phyloP scores from a whole-genome alignment of 2,888 invertebrate species.

The Hydrotaea cyrtoneurina region DNA sequence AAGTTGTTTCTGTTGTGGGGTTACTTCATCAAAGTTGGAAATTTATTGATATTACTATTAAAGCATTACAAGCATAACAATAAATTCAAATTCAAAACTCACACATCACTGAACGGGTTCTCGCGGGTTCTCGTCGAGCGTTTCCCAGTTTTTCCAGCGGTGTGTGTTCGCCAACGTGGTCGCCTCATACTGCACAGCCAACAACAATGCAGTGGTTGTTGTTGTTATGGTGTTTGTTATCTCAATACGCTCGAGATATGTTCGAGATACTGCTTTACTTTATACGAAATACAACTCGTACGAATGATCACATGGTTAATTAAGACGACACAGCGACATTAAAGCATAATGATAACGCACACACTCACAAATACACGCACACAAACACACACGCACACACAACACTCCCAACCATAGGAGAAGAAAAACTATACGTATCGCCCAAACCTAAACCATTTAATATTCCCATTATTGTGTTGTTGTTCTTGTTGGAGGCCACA shows the following conservation, averaged over 20 bases:
- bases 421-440: constrained; percentile 28
- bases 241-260: constrained; percentile 19
- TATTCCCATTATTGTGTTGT: constrained; percentile 17
- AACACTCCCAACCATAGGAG: background rate
- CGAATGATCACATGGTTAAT: constrained; percentile 42
- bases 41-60: constrained; percentile 67
- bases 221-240: constrained; percentile 16
- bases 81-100: constrained; percentile 56
- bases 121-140: constrained; percentile 40
- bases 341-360: constrained; percentile 49
- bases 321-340: constrained; percentile 62
- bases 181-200: background rate
- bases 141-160: constrained; percentile 20
- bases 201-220: background rate
- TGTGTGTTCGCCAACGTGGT: background rate
- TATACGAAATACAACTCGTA: background rate
- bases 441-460: constrained; percentile 29
- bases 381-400: background rate
- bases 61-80: constrained; percentile 62
- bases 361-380: background rate
- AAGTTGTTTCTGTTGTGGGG: background rate
- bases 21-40: constrained; percentile 43
- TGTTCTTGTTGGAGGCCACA: constrained; percentile 9
- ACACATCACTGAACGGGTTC: background rate
- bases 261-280: constrained; percentile 12